These are phyloP conservation scores for Monomorium pharaonis DNA, from an alignment of 1,140 invertebrate genomes.

Conservation along the genomic window DNA sequence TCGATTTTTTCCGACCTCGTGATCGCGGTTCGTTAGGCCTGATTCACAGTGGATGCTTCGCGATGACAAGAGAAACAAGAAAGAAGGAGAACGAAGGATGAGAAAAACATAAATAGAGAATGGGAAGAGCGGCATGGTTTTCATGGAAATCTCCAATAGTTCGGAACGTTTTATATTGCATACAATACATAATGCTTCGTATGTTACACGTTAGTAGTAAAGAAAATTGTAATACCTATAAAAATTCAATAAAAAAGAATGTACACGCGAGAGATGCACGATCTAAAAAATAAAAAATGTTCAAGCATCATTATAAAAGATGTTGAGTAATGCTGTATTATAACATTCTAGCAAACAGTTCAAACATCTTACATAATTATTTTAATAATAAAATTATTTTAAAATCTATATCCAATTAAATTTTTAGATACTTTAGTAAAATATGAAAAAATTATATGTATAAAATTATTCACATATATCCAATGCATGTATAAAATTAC, in stretches of 20 bases:
- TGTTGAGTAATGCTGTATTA: too few relatives aligned
- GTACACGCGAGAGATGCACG: background rate
- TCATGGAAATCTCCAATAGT: background rate
- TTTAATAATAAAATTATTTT: too few relatives aligned
- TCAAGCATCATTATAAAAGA: too few relatives aligned
- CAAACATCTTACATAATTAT: too few relatives aligned
- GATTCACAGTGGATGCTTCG: conserved; percentile 7
- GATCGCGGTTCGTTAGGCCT: conserved; percentile 17
- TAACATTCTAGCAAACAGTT: too few relatives aligned
- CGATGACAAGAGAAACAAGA: background rate
- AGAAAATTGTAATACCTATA: background rate
- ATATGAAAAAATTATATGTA: background rate
- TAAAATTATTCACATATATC: background rate
- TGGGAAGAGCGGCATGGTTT: background rate
- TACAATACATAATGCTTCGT: conserved; percentile 12
- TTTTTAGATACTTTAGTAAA: background rate
- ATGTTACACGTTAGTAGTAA: background rate
- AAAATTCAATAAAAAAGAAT: background rate
- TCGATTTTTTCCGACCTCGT: conserved; percentile 41
- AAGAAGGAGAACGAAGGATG: background rate
- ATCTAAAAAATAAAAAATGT: too few relatives aligned
- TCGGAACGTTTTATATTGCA: background rate
- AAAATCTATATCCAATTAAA: too few relatives aligned
- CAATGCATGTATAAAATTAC: background rate
- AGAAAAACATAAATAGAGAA: conserved; percentile 14